Percentiles rank a stretch among this genome's conserved stretches.
phyloP scores from a whole-genome alignment of 2,113 vertebrate species.

The Clarias magur region DNA sequence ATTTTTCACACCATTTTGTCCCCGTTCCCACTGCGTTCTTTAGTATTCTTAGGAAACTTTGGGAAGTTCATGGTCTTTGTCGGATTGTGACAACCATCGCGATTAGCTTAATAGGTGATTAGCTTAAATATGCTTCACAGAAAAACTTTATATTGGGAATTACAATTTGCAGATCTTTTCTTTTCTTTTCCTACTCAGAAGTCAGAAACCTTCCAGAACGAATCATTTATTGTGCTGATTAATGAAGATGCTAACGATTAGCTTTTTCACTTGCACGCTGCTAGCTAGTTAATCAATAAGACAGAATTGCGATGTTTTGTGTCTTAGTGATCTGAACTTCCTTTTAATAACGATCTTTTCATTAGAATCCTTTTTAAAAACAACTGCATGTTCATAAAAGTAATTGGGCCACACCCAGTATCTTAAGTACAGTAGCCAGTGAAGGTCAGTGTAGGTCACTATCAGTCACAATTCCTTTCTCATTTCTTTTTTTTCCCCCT shows the following conservation, averaged over 20 bases:
- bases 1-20: no score
- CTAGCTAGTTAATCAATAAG: neutral
- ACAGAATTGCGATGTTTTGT: neutral
- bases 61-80: no score
- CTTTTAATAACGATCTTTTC: neutral
- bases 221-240: neutral
- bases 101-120: neutral
- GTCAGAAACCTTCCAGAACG: neutral
- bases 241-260: neutral
- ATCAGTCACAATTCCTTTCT: neutral
- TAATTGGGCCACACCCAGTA: neutral
- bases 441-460: neutral
- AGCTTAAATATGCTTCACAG: neutral
- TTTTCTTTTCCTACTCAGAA: neutral
- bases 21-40: no score
- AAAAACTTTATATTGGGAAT: neutral
- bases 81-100: no score
- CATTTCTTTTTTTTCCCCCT: neutral
- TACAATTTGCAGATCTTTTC: neutral
- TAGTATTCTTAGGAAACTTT: no score
- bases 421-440: neutral
- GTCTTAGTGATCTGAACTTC: neutral
- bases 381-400: neutral
- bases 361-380: neutral
- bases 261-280: neutral